Evolutionary conservation across 2,113 vertebrate species (phyloP), one percentile per base, ranked within the genome.

Genomic region (Caretta caretta): DNA sequence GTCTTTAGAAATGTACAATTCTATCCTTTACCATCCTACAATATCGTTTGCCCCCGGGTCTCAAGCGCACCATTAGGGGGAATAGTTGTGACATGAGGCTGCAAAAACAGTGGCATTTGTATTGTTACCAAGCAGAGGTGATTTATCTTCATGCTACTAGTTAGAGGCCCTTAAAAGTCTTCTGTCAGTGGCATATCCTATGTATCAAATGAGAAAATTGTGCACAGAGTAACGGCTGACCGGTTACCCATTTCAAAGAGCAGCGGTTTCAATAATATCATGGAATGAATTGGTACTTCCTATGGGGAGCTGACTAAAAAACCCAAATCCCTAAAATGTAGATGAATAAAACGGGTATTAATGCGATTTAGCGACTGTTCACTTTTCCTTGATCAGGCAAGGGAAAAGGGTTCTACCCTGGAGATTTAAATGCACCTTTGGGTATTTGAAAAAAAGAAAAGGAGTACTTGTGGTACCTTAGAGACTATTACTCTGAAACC

Each of bases 1-100:
- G 94, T 69, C 89, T 95, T 94, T 94, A 92, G 93, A 94, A 92
- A 35, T 62, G 54, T 2, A 89, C 94, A 96, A 87, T 88, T 89
- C 84, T 90, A 88, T 16, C 93, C 86, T 96, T 95, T 89, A 72
- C 86, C 86, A 56, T 95, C 50, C 92, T 17, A 86, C 0, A 8
- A 46, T 14, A 10, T 88, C 91, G 75, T 86, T 88, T 83, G 31
- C 90, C 93, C 49, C 8, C 1, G 0, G 31, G 22, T 2, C 94
- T 92, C 94, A 95, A 0, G 75, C 88, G 19, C 86, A 88, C 93
- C 87, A 27, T 90, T 97, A 82, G 94, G 90, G 93, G 92, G 80
- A 35, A 69, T 81, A 25, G 72, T 86, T 19, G 65, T 89, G 88
- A 88, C 88, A 10, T 2, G 8, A 27, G 94, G 54, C 93, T 95